Conservation (phyloP, 2,113 vertebrate species). For the Illadopsis cleaveri region DNA sequence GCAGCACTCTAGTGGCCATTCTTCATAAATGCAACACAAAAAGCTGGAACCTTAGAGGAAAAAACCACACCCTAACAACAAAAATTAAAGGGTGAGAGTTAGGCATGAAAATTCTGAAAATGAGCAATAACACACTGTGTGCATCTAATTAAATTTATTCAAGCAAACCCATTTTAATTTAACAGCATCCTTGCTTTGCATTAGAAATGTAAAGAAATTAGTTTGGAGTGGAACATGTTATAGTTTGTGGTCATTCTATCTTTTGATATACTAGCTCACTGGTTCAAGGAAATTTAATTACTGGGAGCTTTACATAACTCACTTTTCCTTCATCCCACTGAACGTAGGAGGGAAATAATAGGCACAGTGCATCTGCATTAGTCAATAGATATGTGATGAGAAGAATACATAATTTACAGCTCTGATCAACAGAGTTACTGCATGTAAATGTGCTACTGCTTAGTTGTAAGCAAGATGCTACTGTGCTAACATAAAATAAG, state of each 20-base stretch:
- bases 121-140: background rate
- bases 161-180: conserved; percentile 20
- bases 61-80: background rate
- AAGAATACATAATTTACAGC: background rate
- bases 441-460: background rate
- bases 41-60: background rate
- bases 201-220: background rate
- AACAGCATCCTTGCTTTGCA: background rate
- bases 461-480: background rate
- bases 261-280: conserved; percentile 2
- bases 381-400: background rate
- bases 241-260: background rate
- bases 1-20: conserved; percentile 84
- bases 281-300: conserved; percentile 18
- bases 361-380: background rate
- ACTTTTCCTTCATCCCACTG: background rate
- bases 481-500: background rate
- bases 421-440: background rate
- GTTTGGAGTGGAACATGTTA: background rate
- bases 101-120: background rate
- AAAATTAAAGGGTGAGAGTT: background rate
- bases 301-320: background rate
- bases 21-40: conserved; percentile 67
- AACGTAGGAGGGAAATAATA: background rate
- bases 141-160: conserved; percentile 5